Conservation (phyloP, 2,797 vertebrate genomes). For the Acanthopagrus latus region DNA sequence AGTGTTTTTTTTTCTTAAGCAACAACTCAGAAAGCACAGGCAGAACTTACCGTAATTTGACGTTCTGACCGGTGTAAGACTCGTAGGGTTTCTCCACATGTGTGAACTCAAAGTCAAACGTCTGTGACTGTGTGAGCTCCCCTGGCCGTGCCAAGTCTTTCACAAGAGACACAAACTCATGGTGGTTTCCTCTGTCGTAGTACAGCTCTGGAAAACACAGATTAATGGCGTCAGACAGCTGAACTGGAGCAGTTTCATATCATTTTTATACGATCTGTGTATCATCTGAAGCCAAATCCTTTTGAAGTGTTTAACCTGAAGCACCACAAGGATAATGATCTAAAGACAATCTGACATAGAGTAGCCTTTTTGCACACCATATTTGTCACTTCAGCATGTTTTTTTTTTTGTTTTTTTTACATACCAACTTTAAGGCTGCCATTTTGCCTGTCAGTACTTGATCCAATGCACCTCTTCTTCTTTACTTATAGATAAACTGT, state of each 20-base stretch:
- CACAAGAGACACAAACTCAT: constrained; percentile 97
- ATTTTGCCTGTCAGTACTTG: neutral
- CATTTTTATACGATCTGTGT: neutral
- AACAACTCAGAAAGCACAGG: neutral
- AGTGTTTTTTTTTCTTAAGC: no score
- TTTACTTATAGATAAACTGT: neutral
- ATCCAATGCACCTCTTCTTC: constrained; percentile 3
- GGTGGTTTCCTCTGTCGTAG: constrained; percentile 97
- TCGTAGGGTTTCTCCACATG: constrained; percentile 98
- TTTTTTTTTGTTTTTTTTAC: neutral
- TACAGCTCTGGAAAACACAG: constrained; percentile 89
- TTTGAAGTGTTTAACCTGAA: constrained; percentile 1
- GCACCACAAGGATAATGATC: neutral
- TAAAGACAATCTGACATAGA: neutral
- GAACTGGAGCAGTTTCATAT: neutral
- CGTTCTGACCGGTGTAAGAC: constrained; percentile 96
- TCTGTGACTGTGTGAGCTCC: constrained; percentile 94
- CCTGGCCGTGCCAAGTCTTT: constrained; percentile 96
- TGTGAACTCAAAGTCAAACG: constrained; percentile 97
- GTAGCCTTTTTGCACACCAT: neutral
- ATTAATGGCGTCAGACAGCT: constrained; percentile 17
- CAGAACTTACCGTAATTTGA: constrained; percentile 91
- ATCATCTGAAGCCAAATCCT: neutral
- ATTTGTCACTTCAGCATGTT: neutral
- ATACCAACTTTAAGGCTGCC: neutral